Percentiles rank a stretch among this genome's conserved stretches.
Evolutionary conservation across 2,888 invertebrate species (phyloP).

Genomic region (Tholera decimalis): DNA sequence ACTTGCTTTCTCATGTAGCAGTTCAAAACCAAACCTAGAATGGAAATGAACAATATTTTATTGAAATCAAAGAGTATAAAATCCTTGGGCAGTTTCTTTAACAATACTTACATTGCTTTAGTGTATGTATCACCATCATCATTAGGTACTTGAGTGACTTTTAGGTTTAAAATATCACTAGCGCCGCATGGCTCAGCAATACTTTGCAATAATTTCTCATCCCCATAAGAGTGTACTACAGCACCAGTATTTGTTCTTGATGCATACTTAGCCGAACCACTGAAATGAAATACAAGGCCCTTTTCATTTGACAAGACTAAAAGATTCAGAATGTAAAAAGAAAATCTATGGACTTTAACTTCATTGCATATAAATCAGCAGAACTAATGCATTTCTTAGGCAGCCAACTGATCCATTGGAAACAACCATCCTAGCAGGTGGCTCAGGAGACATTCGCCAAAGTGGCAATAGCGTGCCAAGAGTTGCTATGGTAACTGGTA

Average conservation of each 20-base stretch:
- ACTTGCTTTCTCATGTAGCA: conserved; percentile 87
- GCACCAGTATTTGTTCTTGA: conserved; percentile 91
- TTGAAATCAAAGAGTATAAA: background rate
- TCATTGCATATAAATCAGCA: background rate
- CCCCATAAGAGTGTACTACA: conserved; percentile 92
- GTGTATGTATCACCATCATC: conserved; percentile 86
- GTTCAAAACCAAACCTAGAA: conserved; percentile 87
- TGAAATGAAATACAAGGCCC: conserved; percentile 68
- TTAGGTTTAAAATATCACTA: conserved; percentile 74
- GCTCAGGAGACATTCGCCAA: too few species aligned
- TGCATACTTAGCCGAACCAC: conserved; percentile 84
- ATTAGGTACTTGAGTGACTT: conserved; percentile 87
- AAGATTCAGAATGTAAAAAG: background rate
- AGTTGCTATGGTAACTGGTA: too few species aligned
- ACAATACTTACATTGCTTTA: conserved; percentile 87
- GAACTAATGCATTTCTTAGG: background rate
- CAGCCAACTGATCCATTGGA: background rate
- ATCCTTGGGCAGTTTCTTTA: background rate
- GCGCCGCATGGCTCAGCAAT: conserved; percentile 73
- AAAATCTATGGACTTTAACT: background rate
- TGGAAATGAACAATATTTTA: conserved; percentile 19
- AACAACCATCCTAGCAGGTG: too few species aligned
- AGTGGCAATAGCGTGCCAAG: background rate
- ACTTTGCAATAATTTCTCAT: conserved; percentile 86
- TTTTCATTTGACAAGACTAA: conserved; percentile 7